Conservation (phyloP, 1,140 invertebrate species). For the Leptoteleia sp. region DNA sequence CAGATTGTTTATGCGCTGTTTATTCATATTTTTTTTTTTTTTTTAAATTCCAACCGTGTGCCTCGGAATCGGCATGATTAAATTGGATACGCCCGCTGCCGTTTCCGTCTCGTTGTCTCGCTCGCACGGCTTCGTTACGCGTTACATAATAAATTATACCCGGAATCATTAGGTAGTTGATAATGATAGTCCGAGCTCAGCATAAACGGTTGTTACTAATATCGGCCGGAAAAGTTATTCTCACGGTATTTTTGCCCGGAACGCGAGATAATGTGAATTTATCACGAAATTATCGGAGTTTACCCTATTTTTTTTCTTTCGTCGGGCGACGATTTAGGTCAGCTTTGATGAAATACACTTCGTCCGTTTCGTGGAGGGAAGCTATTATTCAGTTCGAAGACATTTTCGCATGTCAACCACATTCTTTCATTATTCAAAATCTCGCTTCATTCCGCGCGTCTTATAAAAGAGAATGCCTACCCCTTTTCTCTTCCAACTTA, state of each 20-base stretch:
- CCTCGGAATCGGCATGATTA: neutral
- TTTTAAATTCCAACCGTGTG: neutral
- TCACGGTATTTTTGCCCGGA: neutral
- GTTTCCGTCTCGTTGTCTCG: neutral
- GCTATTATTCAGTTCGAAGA: conserved; percentile 17
- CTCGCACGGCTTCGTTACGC: neutral
- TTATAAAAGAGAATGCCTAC: neutral
- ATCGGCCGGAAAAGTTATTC: conserved; percentile 4
- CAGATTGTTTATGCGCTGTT: conserved; percentile 7
- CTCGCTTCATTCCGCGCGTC: neutral
- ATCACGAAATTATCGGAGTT: conserved; percentile 29
- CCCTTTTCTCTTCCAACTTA: conserved; percentile 23
- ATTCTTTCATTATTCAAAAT: conserved; percentile 21
- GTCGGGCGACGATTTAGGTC: conserved; percentile 21
- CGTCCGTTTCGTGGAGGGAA: conserved; percentile 5
- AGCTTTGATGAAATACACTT: conserved; percentile 35
- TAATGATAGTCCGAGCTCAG: neutral
- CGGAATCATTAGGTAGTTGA: neutral
- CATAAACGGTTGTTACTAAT: neutral
- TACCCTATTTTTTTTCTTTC: conserved; percentile 30
- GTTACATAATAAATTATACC: neutral
- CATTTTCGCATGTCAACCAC: conserved; percentile 16
- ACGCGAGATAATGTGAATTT: conserved; percentile 27
- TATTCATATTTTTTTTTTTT: neutral
- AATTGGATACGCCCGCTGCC: too few species aligned